Base-by-base conservation (phyloP, 1,140 invertebrate species). In the Cepaea nemoralis region DNA sequence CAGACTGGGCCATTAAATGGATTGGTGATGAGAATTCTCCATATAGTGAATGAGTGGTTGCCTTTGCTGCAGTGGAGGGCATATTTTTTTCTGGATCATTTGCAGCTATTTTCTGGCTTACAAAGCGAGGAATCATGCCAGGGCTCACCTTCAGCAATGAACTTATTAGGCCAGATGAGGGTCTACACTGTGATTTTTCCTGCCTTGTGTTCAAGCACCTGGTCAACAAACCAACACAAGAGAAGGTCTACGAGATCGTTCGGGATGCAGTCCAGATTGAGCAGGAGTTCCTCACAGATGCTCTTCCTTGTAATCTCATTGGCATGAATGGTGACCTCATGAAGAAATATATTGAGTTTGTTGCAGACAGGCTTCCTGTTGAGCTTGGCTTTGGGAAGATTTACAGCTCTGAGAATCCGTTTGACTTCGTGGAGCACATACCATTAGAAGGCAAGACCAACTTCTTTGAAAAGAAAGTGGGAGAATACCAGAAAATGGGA, bases 371-470 rank as follows among this genome's bases (percentile, higher is more conserved):
- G 76, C 92, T 99, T 35, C 93, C 99, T 1, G 87, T 94, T 1
- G 98, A 99, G 91, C 93, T 99, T 8, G 94, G 94, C 55, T 96
- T 96, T 89, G 93, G 94, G 45, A 99, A 98, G 95, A 88, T 97
- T 79, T 99, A 97, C 92, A 95, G 96, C 85, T 94, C 95, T 0
- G 95, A 95, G 88, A 99, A 99, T 93, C 99, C 99, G 24, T 99
- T 99, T 92, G 97, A 98, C 89, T 99, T 99, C 91, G 99, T 99
- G 99, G 97, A 99, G 88, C 95, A 98, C 82, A 99, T 99, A 85
- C 99, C 98, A 0, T 92, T 99, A 69, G 97, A 99, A 89, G 98
- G 98, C 3, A 99, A 99, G 89, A 99, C 99, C 0, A 99, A 99
- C 91, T 99, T 99, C 93, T 99, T 99, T 90, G 99, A 99, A 91